Evolutionary conservation across 2,113 vertebrate species (phyloP), one percentile per base, ranked within the genome.

Genomic region (Leucopsar rothschildi): DNA sequence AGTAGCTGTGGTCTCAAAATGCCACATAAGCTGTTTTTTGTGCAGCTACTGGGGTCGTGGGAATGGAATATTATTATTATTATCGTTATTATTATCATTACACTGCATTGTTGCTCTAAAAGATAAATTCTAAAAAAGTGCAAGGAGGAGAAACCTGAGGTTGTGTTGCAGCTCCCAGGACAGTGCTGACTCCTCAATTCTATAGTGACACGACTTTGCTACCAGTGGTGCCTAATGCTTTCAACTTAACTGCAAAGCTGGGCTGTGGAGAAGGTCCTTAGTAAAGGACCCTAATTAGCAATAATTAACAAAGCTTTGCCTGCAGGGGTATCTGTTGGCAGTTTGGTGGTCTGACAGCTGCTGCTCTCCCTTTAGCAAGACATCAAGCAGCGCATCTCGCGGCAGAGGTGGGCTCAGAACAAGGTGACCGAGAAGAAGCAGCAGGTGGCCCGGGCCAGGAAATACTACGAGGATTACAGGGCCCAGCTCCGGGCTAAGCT

Each of bases 401-500:
- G 98, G 35, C 99, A 99, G 97, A 98, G 97, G 53, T 97, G 96
- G 24, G 94, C 98, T 12, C 98, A 99, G 95, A 99, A 97, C 96
- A 98, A 98, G 66, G 92, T 98, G 91, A 98, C 94, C 68, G 99
- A 99, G 80, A 98, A 97, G 95, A 97, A 98, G 59, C 99, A 99
- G 96, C 99, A 99, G 96, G 84, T 94, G 4, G 98, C 98, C 19
- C 98, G 98, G 4, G 99, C 99, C 88, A 98, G 97, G 96, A 99
- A 98, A 82, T 99, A 99, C 76, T 98, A 99, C 15, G 98, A 97
- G 18, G 98, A 99, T 57, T 99, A 99, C 93, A 98, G 98, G 31
- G 96, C 98, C 35, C 99, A 99, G 97, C 92, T 99, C 76, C 97
- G 97, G 1, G 98, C 99, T 61, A 99, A 98, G 76, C 98, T 99